phyloP scores from a whole-genome alignment of 2,113 vertebrate genomes.

The Ctenodactylus gundi region DNA sequence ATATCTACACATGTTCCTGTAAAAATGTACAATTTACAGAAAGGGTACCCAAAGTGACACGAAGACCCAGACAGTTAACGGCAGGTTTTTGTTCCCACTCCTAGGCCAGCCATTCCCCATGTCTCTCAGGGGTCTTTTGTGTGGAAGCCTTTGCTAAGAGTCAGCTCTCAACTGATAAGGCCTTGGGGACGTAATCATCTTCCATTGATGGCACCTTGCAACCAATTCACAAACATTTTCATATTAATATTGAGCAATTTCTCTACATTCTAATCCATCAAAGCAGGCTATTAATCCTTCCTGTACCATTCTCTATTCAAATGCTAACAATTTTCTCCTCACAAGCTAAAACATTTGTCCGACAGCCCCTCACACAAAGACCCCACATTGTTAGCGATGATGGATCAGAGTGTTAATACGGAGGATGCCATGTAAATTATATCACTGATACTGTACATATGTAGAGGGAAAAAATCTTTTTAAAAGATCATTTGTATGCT shows the following conservation, averaged over 20 bases:
- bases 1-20: conserved; percentile 91
- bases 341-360: conserved; percentile 95
- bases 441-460: conserved; percentile 88
- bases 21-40: conserved; percentile 92
- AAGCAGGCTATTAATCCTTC: conserved; percentile 97
- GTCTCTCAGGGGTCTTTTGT: conserved; percentile 90
- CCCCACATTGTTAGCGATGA: conserved; percentile 93
- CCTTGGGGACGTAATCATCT: conserved; percentile 88
- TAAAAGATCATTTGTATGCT: conserved; percentile 86
- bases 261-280: conserved; percentile 99
- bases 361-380: conserved; percentile 92
- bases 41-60: conserved; percentile 84
- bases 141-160: conserved; percentile 85
- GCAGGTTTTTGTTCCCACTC: conserved; percentile 80
- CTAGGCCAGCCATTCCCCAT: conserved; percentile 81
- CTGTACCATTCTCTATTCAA: conserved; percentile 92
- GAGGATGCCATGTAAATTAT: conserved; percentile 88
- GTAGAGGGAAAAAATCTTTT: conserved; percentile 85
- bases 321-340: conserved; percentile 93
- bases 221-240: conserved; percentile 96
- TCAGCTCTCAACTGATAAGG: conserved; percentile 88
- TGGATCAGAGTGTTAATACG: conserved; percentile 95
- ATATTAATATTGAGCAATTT: conserved; percentile 99
- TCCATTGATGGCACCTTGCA: conserved; percentile 84
- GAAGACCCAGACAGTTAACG: conserved; percentile 78